Evolutionary conservation across 2,113 vertebrate genomes (phyloP).

Genomic region (Athene noctua): DNA sequence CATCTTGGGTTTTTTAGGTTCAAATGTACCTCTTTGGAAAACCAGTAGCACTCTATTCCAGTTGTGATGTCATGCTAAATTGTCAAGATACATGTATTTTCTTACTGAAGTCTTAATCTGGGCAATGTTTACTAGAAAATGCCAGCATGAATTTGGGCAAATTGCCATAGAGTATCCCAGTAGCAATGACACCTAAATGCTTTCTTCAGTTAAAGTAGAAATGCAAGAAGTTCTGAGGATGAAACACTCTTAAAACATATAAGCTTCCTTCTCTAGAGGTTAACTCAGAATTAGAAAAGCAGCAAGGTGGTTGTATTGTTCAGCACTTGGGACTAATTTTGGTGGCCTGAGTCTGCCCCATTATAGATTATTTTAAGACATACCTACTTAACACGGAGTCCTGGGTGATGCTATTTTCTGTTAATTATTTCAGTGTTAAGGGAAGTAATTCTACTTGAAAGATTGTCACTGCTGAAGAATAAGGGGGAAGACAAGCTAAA

Average conservation of each 20-base stretch:
- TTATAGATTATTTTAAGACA: neutral
- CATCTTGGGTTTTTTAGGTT: neutral
- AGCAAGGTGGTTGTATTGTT: neutral
- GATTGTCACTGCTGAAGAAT: neutral
- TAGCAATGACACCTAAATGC: no score
- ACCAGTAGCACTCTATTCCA: rapidly evolving
- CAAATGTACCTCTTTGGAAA: neutral
- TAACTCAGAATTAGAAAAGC: neutral
- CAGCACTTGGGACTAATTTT: rapidly evolving
- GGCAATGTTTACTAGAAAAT: neutral
- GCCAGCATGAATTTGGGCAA: neutral
- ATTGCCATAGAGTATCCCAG: neutral
- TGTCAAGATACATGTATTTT: rapidly evolving
- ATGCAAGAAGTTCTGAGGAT: neutral
- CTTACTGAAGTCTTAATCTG: neutral
- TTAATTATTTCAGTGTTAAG: neutral
- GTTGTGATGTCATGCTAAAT: neutral
- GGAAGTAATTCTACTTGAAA: neutral
- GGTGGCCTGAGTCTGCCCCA: neutral
- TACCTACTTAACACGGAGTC: neutral
- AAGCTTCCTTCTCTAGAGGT: neutral
- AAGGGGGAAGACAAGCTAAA: neutral
- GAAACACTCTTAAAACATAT: neutral
- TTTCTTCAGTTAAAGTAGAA: neutral
- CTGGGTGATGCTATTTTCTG: neutral